Conservation (phyloP, 2,113 vertebrate species). For the Tricholaema leucomelas region DNA sequence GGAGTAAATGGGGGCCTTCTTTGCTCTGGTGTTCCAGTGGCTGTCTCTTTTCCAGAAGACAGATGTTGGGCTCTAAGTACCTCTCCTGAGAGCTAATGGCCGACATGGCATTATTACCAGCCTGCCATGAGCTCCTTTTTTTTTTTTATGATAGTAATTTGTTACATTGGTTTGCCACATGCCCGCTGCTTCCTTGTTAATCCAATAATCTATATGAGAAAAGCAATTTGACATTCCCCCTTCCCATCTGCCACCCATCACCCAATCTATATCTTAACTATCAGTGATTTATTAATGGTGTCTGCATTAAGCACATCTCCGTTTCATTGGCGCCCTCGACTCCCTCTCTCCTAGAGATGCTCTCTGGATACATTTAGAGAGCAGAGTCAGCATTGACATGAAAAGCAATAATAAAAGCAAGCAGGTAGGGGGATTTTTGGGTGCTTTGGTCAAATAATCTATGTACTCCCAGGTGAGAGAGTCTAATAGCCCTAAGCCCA, state of each 20-base stretch:
- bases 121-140: constrained; percentile 72
- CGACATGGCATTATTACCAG: constrained; percentile 73
- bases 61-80: constrained; percentile 60
- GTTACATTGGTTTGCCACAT: constrained; percentile 80
- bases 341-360: constrained; percentile 44
- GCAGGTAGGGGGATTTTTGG: background rate
- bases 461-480: background rate
- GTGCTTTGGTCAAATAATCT: constrained; percentile 39
- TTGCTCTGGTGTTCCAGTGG: constrained; percentile 54
- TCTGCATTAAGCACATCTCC: constrained; percentile 74
- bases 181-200: constrained; percentile 81
- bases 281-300: constrained; percentile 80
- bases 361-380: constrained; percentile 56
- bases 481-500: background rate
- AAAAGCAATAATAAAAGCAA: constrained; percentile 50
- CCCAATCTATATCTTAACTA: constrained; percentile 84
- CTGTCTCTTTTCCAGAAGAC: constrained; percentile 70
- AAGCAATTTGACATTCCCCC: constrained; percentile 82
- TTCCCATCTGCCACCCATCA: constrained; percentile 83
- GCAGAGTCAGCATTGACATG: constrained; percentile 35
- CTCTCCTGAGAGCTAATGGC: constrained; percentile 74
- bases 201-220: constrained; percentile 86
- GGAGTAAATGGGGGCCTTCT: background rate
- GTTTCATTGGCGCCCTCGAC: constrained; percentile 45
- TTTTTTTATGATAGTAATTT: constrained; percentile 80